phyloP scores from a whole-genome alignment of 2,888 invertebrate species.

The Lasioglossum marginatum region DNA sequence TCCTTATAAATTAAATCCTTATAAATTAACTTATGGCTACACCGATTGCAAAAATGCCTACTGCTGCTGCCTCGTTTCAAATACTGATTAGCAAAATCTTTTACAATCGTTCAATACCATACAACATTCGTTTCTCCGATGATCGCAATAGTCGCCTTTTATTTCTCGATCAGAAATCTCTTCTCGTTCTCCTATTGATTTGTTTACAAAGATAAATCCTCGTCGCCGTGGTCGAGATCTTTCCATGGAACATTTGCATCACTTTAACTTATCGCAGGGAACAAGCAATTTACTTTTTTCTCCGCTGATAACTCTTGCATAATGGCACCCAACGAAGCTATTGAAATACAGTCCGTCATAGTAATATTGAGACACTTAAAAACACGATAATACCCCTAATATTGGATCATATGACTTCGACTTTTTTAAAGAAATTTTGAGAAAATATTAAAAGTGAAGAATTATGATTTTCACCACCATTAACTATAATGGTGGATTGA shows the following conservation, averaged over 20 bases:
- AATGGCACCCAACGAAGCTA: constrained; percentile 28
- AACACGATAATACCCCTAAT: too few species aligned
- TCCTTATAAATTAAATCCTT: constrained; percentile 32
- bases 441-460: too few species aligned
- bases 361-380: background rate
- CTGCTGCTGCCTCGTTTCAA: background rate
- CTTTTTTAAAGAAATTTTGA: too few species aligned
- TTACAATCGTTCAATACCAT: background rate
- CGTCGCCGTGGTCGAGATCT: background rate
- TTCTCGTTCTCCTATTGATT: background rate
- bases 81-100: constrained; percentile 43
- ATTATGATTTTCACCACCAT: too few species aligned
- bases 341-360: background rate
- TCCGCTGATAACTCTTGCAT: background rate
- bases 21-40: constrained; percentile 27
- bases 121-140: background rate
- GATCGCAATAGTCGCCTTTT: background rate
- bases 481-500: too few species aligned
- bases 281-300: background rate
- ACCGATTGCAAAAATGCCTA: constrained; percentile 24
- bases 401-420: too few species aligned
- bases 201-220: constrained; percentile 22
- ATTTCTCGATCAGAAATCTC: constrained; percentile 13
- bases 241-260: constrained; percentile 23
- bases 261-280: constrained; percentile 7